Conservation (phyloP, 2,113 vertebrate genomes). For the Onychostoma macrolepis region DNA sequence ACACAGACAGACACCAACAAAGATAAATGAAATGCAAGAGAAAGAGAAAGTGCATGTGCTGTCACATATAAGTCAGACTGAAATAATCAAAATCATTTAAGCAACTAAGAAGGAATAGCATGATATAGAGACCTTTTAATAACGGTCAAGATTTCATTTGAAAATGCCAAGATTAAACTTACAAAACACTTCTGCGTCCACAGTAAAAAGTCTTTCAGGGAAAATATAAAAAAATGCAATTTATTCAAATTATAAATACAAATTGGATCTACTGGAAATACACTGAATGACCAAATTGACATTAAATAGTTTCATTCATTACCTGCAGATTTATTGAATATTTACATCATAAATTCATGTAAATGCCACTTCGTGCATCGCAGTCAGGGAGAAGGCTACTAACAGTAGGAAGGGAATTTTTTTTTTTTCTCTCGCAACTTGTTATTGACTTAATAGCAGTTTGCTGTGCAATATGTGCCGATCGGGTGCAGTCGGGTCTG, state of each 20-base stretch:
- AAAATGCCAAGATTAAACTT: background rate
- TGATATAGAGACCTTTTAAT: background rate
- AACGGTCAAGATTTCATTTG: background rate
- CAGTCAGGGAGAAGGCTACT: no score
- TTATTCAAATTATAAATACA: no score
- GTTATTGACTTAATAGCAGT: no score
- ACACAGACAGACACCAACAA: slow-evolving; percentile 15
- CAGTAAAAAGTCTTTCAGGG: background rate
- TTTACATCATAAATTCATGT: background rate
- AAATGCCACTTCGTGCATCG: no score
- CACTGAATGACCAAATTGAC: background rate
- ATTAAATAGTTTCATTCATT: background rate
- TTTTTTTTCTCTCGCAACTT: no score
- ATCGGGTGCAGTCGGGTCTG: no score
- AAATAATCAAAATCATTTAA: background rate
- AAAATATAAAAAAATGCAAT: background rate
- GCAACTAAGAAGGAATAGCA: background rate
- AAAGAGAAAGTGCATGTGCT: background rate
- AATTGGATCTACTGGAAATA: background rate
- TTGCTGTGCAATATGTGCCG: no score
- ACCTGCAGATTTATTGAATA: background rate
- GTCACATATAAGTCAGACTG: background rate
- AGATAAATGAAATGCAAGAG: background rate
- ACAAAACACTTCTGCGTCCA: background rate
- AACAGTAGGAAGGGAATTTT: no score